A percentile compares a stretch with the other conserved stretches of the same genome.
Conservation (phyloP, 2,113 vertebrate species). For the Psittacara wagleri region DNA sequence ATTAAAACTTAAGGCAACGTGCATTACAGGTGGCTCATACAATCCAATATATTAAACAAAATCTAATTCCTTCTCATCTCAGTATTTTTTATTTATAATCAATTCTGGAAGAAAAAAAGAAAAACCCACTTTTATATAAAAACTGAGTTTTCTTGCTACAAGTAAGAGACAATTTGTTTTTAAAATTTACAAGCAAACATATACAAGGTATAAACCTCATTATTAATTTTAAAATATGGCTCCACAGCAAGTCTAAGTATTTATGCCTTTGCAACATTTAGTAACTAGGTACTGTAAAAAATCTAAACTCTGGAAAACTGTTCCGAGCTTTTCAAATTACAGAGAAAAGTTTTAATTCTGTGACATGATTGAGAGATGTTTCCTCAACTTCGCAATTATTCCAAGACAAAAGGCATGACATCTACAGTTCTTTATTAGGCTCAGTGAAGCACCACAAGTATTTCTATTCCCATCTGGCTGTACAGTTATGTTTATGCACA, state of each 20-base stretch:
- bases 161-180: not conserved
- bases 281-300: not conserved
- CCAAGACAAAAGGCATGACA: not conserved
- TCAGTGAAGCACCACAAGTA: not conserved
- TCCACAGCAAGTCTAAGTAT: not conserved
- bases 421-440: not conserved
- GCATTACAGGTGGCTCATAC: not conserved
- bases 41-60: not conserved
- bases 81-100: not conserved
- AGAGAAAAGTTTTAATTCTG: not conserved
- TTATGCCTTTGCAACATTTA: not conserved
- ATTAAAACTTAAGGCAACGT: not conserved
- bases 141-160: not conserved
- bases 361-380: not conserved
- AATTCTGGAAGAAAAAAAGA: not conserved
- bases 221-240: not conserved
- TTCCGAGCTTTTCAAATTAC: not conserved
- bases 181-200: not conserved
- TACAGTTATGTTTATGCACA: not conserved
- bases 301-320: not conserved
- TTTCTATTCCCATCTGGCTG: not conserved
- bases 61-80: not conserved
- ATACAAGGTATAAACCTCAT: not conserved
- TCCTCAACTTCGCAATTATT: not conserved
- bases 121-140: not conserved